Evolutionary conservation across 2,888 invertebrate genomes (phyloP).

Genomic region (Doris montereyensis): DNA sequence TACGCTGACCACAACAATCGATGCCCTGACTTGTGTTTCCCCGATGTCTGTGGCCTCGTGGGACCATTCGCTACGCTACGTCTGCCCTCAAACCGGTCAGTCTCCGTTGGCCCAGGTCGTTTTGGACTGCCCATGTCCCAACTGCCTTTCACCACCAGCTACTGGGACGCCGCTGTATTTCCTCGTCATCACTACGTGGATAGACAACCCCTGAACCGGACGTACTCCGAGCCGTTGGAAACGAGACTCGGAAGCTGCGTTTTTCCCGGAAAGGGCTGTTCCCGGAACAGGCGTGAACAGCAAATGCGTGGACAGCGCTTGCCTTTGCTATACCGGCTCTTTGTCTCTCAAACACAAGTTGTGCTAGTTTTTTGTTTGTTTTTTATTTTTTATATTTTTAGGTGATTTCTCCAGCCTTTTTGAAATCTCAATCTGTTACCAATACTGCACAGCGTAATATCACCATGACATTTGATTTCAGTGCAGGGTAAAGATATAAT

Average conservation of each 20-base stretch:
- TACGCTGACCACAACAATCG: constrained; percentile 35
- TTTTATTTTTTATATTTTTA: no score
- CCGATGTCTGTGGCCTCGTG: neutral
- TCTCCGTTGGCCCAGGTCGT: constrained; percentile 12
- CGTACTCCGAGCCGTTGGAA: no score
- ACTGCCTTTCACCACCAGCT: constrained; percentile 15
- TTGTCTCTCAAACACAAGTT: no score
- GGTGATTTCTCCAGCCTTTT: no score
- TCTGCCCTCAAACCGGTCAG: constrained; percentile 16
- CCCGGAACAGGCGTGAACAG: constrained; percentile 33
- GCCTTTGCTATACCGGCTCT: neutral
- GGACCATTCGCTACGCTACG: constrained; percentile 24
- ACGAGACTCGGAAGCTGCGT: constrained; percentile 25
- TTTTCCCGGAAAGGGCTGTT: constrained; percentile 36
- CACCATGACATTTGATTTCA: no score
- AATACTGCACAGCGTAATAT: no score
- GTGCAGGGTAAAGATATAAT: no score
- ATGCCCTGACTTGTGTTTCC: constrained; percentile 16
- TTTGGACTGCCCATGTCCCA: constrained; percentile 20
- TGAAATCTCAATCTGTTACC: no score
- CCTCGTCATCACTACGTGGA: neutral
- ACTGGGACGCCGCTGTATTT: constrained; percentile 22
- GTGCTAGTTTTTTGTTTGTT: no score
- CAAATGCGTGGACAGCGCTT: constrained; percentile 14
- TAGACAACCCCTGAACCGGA: neutral